Base-by-base conservation (phyloP, 37 sponge, comb jelly and placozoan genomes). In the Ianthella basta region DNA sequence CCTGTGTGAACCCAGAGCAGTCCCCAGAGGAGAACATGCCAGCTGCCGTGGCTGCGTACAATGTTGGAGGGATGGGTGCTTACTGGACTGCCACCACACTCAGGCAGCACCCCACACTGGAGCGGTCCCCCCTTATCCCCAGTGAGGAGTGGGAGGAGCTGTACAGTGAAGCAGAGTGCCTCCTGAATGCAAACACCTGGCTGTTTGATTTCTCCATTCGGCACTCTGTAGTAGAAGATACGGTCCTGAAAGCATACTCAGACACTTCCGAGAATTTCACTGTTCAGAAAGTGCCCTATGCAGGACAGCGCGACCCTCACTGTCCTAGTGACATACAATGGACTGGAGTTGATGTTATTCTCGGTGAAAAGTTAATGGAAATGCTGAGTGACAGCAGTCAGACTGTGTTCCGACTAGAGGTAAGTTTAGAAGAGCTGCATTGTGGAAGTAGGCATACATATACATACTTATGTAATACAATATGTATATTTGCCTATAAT, bases 51-150 rank as follows among this genome's bases (percentile, higher is more conserved):
- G 89, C 85, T 20, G 56, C 89, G 0, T 89, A 89, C 63, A 68
- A 68, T 13, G 85, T 89, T 16, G 90, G 90, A 35, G 90, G 90
- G 24, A 89, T 89, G 90, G 85, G 55, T 24, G 78, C 80, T 19
- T 86, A 85, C 63, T 89, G 90, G 90, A 89, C 90, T 2, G 53
- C 59, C 18, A 21, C 53, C 30, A 69, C 55, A 12, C 86, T 86
- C 32, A 16, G 90, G 3, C 61, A 84, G 36, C 70, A 89, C 36
- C 72, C 73, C 32, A 24, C 1, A 5, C 8, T 70, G 13, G 90
- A 89, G 30, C 90, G 82, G 5, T 61, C 66, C 53, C 21, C 35
- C 1, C 63, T 85, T 12, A 16, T 85, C 20, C 8, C 6, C 50
- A 14, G 39, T 29, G 53, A 34, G 36, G 35, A 83, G 19, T 89